phyloP scores from a whole-genome alignment of 2,113 vertebrate species.

The Noctilio leporinus region DNA sequence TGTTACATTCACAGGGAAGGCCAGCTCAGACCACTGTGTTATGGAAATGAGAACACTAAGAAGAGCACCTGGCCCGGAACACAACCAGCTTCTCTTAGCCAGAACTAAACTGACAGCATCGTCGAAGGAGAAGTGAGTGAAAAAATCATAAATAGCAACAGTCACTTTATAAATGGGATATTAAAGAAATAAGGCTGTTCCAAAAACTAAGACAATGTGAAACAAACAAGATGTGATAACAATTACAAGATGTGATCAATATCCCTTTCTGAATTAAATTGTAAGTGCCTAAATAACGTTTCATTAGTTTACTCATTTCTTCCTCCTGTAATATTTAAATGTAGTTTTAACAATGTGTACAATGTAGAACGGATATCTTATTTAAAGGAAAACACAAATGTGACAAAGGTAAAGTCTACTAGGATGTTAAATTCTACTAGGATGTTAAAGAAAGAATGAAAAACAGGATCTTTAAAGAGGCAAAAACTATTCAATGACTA shows the following conservation, averaged over 20 bases:
- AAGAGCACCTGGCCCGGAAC: conserved; percentile 42
- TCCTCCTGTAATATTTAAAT: neutral
- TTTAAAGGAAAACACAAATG: conserved; percentile 34
- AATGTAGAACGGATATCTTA: neutral
- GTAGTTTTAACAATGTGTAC: neutral
- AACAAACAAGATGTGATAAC: too few species aligned
- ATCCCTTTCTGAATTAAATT: conserved; percentile 23
- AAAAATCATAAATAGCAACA: conserved; percentile 45
- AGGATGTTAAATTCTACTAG: neutral
- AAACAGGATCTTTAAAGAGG: neutral
- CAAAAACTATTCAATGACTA: conserved; percentile 20
- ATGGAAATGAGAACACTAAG: conserved; percentile 40
- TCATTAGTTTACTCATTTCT: neutral
- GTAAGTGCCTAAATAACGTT: conserved; percentile 3
- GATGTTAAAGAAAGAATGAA: neutral
- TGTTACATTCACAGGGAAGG: conserved; percentile 45
- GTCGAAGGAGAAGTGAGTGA: neutral
- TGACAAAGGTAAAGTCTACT: neutral
- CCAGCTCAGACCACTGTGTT: conserved; percentile 54
- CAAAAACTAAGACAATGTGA: neutral
- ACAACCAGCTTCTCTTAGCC: conserved; percentile 50
- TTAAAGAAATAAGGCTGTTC: conserved; percentile 32
- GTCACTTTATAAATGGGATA: conserved; percentile 45
- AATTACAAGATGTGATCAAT: neutral
- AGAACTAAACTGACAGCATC: conserved; percentile 29